Conservation (phyloP, 2,888 invertebrate species). For the Silvanus unidentatus region DNA sequence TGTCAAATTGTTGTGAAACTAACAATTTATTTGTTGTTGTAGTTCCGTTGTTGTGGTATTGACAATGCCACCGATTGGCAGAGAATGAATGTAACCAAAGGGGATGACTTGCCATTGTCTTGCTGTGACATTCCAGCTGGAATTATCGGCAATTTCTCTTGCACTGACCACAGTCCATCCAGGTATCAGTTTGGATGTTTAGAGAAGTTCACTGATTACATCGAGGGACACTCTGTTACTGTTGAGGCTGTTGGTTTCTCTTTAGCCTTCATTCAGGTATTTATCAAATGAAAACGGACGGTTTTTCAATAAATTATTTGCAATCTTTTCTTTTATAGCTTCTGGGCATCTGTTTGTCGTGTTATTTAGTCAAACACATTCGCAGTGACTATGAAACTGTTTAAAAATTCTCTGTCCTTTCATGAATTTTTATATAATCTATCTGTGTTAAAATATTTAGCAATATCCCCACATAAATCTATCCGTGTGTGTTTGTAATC, state of each 20-base stretch:
- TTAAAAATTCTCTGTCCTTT: no score
- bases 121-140: slow-evolving; percentile 56
- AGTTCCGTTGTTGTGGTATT: slow-evolving; percentile 73
- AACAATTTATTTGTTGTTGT: slow-evolving; percentile 26
- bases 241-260: slow-evolving; percentile 77
- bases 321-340: no score
- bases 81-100: slow-evolving; percentile 36
- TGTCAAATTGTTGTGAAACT: no score
- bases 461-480: no score
- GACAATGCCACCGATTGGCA: slow-evolving; percentile 60
- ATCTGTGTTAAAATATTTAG: no score
- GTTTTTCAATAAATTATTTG: no score
- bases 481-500: no score
- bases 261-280: slow-evolving; percentile 64
- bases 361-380: slow-evolving; percentile 85
- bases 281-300: no score
- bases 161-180: slow-evolving; percentile 42
- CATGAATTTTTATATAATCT: no score
- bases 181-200: slow-evolving; percentile 67
- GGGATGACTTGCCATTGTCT: no score
- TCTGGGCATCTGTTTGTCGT: slow-evolving; percentile 82
- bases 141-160: slow-evolving; percentile 45
- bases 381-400: slow-evolving; percentile 48
- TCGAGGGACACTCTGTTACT: slow-evolving; percentile 64
- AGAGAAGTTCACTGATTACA: slow-evolving; percentile 53